Evolutionary conservation across 1,140 invertebrate genomes (phyloP).

Genomic region (Trialeurodes vaporariorum): DNA sequence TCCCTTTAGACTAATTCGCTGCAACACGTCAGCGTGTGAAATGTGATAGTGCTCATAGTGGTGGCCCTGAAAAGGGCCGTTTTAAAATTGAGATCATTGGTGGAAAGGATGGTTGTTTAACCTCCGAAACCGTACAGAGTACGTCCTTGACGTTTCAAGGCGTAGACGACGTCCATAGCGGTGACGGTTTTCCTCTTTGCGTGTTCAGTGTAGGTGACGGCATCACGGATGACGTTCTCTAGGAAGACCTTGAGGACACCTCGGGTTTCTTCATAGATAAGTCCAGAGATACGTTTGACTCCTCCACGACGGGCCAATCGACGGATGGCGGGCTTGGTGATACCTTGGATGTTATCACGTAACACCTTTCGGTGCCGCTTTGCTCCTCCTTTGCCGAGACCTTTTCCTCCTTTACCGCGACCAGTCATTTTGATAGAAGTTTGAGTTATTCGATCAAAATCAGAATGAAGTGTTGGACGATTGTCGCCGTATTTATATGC

Average conservation of each 20-base stretch:
- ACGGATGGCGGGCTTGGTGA: conserved; percentile 18
- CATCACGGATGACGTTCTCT: too few species aligned
- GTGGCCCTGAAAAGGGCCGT: conserved; percentile 32
- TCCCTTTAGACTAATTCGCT: too few species aligned
- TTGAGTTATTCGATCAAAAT: not conserved
- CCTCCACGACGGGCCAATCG: conserved; percentile 48
- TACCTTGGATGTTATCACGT: conserved; percentile 59
- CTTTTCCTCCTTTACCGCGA: conserved; percentile 12
- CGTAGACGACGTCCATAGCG: conserved; percentile 79
- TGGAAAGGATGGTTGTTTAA: too few species aligned
- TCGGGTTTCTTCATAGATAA: conserved; percentile 46
- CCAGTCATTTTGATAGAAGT: conserved; percentile 7
- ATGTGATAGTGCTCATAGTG: too few species aligned
- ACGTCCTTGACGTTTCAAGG: conserved; percentile 48
- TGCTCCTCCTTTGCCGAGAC: conserved; percentile 12
- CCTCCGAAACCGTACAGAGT: conserved; percentile 9
- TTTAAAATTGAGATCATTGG: conserved; percentile 15
- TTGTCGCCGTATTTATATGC: too few species aligned
- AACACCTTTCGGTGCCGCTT: conserved; percentile 41
- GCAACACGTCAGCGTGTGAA: too few species aligned
- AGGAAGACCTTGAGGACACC: conserved; percentile 62
- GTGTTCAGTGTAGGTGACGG: conserved; percentile 70
- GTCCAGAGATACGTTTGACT: conserved; percentile 49
- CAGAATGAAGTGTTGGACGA: too few species aligned
- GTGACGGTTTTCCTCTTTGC: conserved; percentile 74